These are phyloP conservation scores for Pampusana beccarii DNA, from an alignment of 2,113 vertebrate species.

Conservation along the genomic window DNA sequence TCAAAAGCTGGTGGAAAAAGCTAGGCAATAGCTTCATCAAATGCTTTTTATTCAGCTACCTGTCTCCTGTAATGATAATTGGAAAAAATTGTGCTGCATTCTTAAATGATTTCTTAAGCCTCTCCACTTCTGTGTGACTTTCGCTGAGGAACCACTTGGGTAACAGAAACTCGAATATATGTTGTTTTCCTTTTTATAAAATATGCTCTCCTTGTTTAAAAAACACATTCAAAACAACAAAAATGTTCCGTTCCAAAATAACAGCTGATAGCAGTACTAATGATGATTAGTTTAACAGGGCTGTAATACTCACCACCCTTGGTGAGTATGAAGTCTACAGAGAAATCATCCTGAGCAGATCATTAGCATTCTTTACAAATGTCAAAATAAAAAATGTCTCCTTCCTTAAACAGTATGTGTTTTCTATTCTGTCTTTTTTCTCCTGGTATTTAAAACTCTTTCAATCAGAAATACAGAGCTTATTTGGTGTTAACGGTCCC, in stretches of 20 bases:
- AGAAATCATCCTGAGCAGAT: constrained; percentile 54
- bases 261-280: neutral
- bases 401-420: neutral
- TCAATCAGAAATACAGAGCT: neutral
- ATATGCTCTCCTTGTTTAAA: neutral
- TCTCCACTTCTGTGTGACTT: neutral
- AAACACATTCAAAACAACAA: neutral
- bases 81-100: neutral
- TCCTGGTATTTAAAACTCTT: neutral
- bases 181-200: neutral
- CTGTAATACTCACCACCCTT: constrained; percentile 39
- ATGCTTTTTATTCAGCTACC: neutral
- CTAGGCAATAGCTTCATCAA: neutral
- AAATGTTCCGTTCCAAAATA: neutral
- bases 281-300: constrained; percentile 17
- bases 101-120: neutral
- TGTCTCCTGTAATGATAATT: neutral
- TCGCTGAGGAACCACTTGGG: neutral
- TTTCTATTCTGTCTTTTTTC: neutral
- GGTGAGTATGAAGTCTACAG: constrained; percentile 65
- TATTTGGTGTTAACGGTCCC: neutral
- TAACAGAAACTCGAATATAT: neutral
- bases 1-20: neutral
- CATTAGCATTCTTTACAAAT: constrained; percentile 65
- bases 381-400: constrained; percentile 14